Conservation (phyloP, 2,888 invertebrate species). For the Aporophyla nigra region DNA sequence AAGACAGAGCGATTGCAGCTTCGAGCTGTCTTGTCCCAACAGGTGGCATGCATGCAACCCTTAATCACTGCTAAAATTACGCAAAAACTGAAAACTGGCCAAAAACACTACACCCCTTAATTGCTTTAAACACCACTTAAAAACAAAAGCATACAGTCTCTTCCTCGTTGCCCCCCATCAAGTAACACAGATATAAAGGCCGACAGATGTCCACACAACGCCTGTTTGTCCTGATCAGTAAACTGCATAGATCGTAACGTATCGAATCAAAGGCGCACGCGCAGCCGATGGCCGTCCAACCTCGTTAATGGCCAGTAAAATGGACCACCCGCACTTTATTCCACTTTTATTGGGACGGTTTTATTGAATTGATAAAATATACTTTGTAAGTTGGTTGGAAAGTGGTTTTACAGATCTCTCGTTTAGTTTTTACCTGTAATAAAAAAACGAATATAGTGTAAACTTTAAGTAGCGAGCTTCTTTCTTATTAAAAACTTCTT, state of each 20-base stretch:
- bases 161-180: conserved; percentile 55
- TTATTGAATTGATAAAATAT: conserved; percentile 43
- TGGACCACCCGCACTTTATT: conserved; percentile 75
- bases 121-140: conserved; percentile 14
- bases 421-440: background rate
- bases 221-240: conserved; percentile 64
- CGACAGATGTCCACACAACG: conserved; percentile 68
- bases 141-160: conserved; percentile 22
- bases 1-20: too few species aligned
- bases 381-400: conserved; percentile 26
- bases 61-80: too few species aligned
- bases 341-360: conserved; percentile 53
- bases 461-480: too few species aligned
- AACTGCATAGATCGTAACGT: conserved; percentile 70
- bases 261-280: conserved; percentile 66
- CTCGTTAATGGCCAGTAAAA: conserved; percentile 75
- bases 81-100: background rate
- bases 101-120: background rate
- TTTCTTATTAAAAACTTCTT: too few species aligned
- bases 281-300: conserved; percentile 61
- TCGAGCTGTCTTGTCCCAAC: too few species aligned
- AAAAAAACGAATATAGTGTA: too few species aligned
- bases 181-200: conserved; percentile 49
- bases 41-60: too few species aligned
- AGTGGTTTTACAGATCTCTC: background rate